A percentile compares a stretch with the other conserved stretches of the same genome.
Evolutionary conservation across 2,797 vertebrate genomes (phyloP).

Genomic region (Myotis planiceps): DNA sequence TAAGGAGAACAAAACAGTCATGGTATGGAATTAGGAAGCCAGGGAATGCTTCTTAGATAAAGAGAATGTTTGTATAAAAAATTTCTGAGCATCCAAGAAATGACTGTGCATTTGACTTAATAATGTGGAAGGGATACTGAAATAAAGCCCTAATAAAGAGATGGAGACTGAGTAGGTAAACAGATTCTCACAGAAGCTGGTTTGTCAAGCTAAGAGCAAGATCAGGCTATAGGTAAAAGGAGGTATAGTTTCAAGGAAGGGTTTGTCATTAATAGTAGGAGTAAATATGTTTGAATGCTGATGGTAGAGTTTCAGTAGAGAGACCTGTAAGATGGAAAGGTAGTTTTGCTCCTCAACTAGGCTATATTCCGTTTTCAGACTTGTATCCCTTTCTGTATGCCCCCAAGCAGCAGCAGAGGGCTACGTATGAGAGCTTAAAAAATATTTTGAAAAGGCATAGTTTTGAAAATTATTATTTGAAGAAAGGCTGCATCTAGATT

Average conservation of each 20-base stretch:
- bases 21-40: not conserved
- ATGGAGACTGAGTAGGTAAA: not conserved
- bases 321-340: not conserved
- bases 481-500: not conserved
- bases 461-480: not conserved
- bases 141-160: not conserved
- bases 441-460: not conserved
- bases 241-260: not conserved
- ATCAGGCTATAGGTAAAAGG: not conserved
- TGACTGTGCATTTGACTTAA: not conserved
- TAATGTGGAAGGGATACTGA: not conserved
- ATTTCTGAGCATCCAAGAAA: not conserved
- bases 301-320: not conserved
- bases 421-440: not conserved
- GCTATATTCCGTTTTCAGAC: not conserved
- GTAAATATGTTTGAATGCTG: not conserved
- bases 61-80: not conserved
- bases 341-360: not conserved
- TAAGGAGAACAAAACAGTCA: not conserved
- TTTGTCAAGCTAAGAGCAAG: not conserved
- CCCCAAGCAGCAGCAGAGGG: not conserved
- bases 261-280: not conserved
- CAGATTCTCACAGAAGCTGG: not conserved
- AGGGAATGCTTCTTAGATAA: not conserved
- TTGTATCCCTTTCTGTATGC: not conserved